phyloP scores from a whole-genome alignment of 2,888 invertebrate genomes.

The Arrhopalites spinosus region DNA sequence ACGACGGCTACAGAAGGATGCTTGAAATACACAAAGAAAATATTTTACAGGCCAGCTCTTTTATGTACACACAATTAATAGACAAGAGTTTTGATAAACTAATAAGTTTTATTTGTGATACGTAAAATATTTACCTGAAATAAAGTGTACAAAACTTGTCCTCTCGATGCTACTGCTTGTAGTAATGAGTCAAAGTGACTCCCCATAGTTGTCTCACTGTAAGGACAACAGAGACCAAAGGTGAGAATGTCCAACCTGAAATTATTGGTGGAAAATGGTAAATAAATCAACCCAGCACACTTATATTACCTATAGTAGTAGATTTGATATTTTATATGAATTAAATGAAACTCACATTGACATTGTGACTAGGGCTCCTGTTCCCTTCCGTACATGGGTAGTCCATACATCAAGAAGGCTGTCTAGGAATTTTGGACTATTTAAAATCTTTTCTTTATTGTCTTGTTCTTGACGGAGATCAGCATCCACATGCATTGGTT shows the following conservation, averaged over 20 bases:
- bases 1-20: conserved; percentile 98
- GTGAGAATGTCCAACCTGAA: conserved; percentile 85
- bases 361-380: conserved; percentile 93
- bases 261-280: too few relatives aligned
- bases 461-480: conserved; percentile 91
- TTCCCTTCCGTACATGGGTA: conserved; percentile 88
- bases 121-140: conserved; percentile 73
- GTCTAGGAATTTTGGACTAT: conserved; percentile 88
- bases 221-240: conserved; percentile 96
- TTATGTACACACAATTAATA: too few relatives aligned
- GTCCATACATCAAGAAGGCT: conserved; percentile 94
- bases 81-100: too few relatives aligned
- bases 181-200: conserved; percentile 91
- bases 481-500: conserved; percentile 94
- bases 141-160: conserved; percentile 86
- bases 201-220: conserved; percentile 98
- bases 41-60: too few relatives aligned
- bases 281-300: too few relatives aligned
- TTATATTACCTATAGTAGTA: too few relatives aligned
- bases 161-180: conserved; percentile 91
- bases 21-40: conserved; percentile 56
- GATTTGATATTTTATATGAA: too few relatives aligned
- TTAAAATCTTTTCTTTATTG: conserved; percentile 93
- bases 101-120: too few relatives aligned
- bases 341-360: conserved; percentile 70